Percentiles rank a stretch among this genome's conserved stretches.
Evolutionary conservation across 2,888 invertebrate genomes (phyloP).

Genomic region (Eristalinus aeneus): DNA sequence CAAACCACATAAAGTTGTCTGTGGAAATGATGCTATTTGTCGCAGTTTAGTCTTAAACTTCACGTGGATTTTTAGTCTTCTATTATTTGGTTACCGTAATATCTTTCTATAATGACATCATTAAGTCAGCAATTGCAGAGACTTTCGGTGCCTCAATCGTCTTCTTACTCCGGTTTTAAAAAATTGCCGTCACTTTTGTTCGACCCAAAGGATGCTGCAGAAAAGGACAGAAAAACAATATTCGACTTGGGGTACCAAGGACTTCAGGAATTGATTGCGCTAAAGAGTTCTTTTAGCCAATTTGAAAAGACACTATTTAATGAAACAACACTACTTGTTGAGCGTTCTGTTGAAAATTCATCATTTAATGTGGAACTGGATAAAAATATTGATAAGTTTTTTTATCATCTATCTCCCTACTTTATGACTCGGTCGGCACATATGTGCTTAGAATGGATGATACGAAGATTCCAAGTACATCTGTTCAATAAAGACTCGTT

Average conservation of each 20-base stretch:
- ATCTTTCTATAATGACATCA: slow-evolving; percentile 84
- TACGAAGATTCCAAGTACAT: slow-evolving; percentile 93
- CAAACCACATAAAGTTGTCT: too few species aligned
- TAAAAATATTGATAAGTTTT: slow-evolving; percentile 88
- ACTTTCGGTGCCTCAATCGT: slow-evolving; percentile 89
- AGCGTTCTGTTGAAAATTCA: slow-evolving; percentile 88
- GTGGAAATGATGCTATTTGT: too few species aligned
- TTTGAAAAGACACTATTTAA: slow-evolving; percentile 91
- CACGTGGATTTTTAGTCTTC: too few species aligned
- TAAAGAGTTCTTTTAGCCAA: slow-evolving; percentile 87
- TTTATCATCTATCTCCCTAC: slow-evolving; percentile 92
- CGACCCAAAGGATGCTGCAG: slow-evolving; percentile 93
- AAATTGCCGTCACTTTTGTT: slow-evolving; percentile 92
- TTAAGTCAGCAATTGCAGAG: slow-evolving; percentile 89
- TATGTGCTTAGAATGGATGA: slow-evolving; percentile 97
- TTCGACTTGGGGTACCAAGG: slow-evolving; percentile 94
- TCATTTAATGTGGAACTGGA: slow-evolving; percentile 90
- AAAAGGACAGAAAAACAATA: slow-evolving; percentile 90
- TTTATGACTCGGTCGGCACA: slow-evolving; percentile 90
- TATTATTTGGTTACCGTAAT: too few species aligned
- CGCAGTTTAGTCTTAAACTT: too few species aligned
- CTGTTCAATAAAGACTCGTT: slow-evolving; percentile 92
- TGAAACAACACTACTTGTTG: slow-evolving; percentile 87
- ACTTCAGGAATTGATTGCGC: slow-evolving; percentile 88
- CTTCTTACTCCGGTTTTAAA: slow-evolving; percentile 85